Evolutionary conservation across 2,888 invertebrate genomes (phyloP), one percentile per base, ranked within the genome.

Genomic region (Mythimna loreyi): DNA sequence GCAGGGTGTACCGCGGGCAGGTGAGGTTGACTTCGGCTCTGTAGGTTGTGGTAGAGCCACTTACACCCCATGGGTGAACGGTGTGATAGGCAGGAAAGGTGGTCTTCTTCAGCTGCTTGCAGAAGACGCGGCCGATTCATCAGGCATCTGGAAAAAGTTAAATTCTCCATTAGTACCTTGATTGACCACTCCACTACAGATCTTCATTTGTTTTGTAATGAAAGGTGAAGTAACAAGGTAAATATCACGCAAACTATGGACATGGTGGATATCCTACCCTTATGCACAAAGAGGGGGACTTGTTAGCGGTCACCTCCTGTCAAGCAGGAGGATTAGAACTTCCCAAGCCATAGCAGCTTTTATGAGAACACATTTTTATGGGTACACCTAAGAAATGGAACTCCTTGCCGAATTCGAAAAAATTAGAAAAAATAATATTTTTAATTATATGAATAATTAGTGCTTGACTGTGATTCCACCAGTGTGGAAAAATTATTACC

Each of bases 1-100:
- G 74, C 74, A 79, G 74, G 83, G 76, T n/a, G 75, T 43, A 30
- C 67, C 84, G 49, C 67, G 70, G 11, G 78, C 82, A 53, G 65
- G 75, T 28, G 81, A 78, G 64, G 68, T 75, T 74, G 74, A 33
- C 71, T 74, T 70, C 70, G 71, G 50, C 28, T 59, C 71, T 25
- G 25, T 0, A 45, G 58, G 1, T 68, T 19, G 7, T 19, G 33
- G 11, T 25, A 23, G 62, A 11, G 25, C 78, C 74, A 74, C 74
- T 77, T 74, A 47, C 78, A 74, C 74, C 74, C 74, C 78, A 59
- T 74, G 13, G 9, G 8, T 28, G n/a, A 9, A 7, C 7, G 36
- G 9, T 30, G 11, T 8, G 19, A 2, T 4, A 19, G 25, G 2
- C 11, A 7, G 19, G 9, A 8, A 13, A 3, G 30, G 2, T 23